Percentiles rank a stretch among this genome's conserved stretches.
Evolutionary conservation across 2,113 vertebrate species (phyloP).

Genomic region (Acrocephalus kingi): DNA sequence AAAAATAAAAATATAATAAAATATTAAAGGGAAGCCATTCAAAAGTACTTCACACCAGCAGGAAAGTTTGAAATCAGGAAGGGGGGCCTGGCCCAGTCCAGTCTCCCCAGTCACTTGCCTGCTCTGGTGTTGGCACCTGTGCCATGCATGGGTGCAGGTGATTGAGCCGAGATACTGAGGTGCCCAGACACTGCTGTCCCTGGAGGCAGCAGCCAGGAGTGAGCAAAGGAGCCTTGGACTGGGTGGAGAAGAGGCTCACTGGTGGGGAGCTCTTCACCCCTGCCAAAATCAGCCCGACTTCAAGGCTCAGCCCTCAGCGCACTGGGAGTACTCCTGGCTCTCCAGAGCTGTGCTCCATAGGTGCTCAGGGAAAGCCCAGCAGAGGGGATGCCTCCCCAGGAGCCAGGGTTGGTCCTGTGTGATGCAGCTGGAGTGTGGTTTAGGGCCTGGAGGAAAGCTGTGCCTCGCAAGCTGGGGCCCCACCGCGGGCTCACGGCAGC

Average conservation of each 20-base stretch:
- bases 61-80: background rate
- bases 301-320: background rate
- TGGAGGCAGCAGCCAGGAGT: background rate
- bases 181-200: background rate
- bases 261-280: background rate
- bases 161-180: background rate
- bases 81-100: background rate
- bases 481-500: background rate
- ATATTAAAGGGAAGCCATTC: background rate
- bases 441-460: background rate
- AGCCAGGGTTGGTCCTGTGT: rapidly evolving
- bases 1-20: background rate
- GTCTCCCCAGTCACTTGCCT: background rate
- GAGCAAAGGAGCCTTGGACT: background rate
- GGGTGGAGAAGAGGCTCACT: rapidly evolving
- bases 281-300: background rate
- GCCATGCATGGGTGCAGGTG: background rate
- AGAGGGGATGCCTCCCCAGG: background rate
- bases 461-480: background rate
- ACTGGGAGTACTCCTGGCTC: background rate
- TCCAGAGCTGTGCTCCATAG: background rate
- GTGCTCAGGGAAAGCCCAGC: background rate
- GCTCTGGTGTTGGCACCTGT: background rate
- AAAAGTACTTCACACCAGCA: background rate
- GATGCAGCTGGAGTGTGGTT: background rate